Base-by-base conservation (phyloP, 2,797 vertebrate genomes). In the Mallotus villosus region DNA sequence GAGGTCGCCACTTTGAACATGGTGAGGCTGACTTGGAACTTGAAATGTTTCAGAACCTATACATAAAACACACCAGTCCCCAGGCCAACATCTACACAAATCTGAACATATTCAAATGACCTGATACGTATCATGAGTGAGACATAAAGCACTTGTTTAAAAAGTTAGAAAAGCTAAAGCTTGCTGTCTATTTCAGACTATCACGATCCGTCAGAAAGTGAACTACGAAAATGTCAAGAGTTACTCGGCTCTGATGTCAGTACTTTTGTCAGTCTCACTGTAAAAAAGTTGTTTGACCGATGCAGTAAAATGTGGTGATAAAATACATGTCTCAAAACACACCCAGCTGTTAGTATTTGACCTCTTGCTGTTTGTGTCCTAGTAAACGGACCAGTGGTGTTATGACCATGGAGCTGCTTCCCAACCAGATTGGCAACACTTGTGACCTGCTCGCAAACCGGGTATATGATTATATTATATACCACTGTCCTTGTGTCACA, bases 401-500 rank as follows among this genome's bases (percentile, higher is more conserved):
- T 22, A 55, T 72, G 14, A 61, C 60, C 17, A 16, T 75, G 41
- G 77, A 75, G 46, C 61, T 78, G 22, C 8, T 72, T 41, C 59
- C 71, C 14, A 73, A 61, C 60, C 64, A 76, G 37, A 70, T 73
- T 41, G 67, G 27, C 12, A 70, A 67, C 71, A 63, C 74, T 37
- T 76, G 67, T 60, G 61, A 37, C 17, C 5, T 71, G 21, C 68
- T 37, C 46, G 62, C 25, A 61, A 63, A 21, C 9, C 58, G 24
- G 59, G 76, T 74, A 57, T 2, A 5, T 60, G 22, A 41, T 16
- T 0, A 14, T 41, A 32, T 59, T 17, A 22, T 12, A 17, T 46
- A 46, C 1, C 37, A 46, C 41, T 14, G 41, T 46, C 41, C 41
- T 46, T 46, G 41, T 46, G 41, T 46, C 12, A 14, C 9, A 46